Evolutionary conservation across 2,797 vertebrate genomes (phyloP).

Genomic region (Sylvilagus floridanus): DNA sequence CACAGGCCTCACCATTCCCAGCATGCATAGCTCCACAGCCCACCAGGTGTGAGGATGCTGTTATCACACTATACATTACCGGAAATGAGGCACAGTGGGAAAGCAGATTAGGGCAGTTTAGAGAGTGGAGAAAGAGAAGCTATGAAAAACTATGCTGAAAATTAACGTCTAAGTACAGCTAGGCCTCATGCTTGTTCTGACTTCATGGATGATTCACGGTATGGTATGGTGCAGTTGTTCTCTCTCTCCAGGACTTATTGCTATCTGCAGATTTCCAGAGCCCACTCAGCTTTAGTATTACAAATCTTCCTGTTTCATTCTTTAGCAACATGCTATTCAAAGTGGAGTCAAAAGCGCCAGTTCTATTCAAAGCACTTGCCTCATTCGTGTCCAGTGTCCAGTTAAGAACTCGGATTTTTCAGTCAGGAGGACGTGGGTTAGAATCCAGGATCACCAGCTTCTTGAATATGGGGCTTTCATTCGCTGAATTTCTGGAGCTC

Average conservation of each 20-base stretch:
- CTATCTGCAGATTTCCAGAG: conserved; percentile 46
- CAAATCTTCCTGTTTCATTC: neutral
- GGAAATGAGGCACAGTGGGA: conserved; percentile 79
- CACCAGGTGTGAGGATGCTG: conserved; percentile 60
- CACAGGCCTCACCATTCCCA: conserved; percentile 64
- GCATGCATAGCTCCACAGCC: conserved; percentile 47
- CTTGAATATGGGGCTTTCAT: neutral
- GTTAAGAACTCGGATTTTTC: conserved; percentile 39
- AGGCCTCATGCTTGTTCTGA: conserved; percentile 52
- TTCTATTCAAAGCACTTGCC: conserved; percentile 3
- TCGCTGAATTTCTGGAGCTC: conserved; percentile 33
- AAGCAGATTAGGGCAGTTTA: conserved; percentile 75
- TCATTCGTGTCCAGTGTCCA: neutral
- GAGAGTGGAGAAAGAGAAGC: conserved; percentile 61
- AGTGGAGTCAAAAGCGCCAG: conserved; percentile 22
- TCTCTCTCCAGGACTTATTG: conserved; percentile 34
- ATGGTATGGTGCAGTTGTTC: neutral
- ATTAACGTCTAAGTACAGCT: conserved; percentile 72
- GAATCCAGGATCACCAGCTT: neutral
- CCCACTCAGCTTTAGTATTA: neutral
- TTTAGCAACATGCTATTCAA: conserved; percentile 55
- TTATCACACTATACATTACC: conserved; percentile 55
- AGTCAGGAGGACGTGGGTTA: neutral
- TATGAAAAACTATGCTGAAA: conserved; percentile 66
- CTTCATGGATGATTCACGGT: conserved; percentile 50